A percentile compares a stretch with the other conserved stretches of the same genome.
phyloP scores from a whole-genome alignment of 2,113 vertebrate genomes.

The Marmota monax region DNA sequence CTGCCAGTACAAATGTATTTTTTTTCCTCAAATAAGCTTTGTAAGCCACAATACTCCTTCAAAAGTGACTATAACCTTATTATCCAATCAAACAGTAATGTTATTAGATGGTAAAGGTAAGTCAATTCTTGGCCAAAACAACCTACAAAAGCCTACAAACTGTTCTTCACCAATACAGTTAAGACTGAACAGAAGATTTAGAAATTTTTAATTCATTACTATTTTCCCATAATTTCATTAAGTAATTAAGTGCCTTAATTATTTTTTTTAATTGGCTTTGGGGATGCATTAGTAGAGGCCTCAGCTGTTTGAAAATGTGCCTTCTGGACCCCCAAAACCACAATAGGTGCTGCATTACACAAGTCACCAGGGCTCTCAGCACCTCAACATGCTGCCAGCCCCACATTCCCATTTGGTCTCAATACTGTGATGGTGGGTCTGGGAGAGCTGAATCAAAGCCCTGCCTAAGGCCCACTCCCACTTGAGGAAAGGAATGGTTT shows the following conservation, averaged over 20 bases:
- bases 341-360: not conserved
- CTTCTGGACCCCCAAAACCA: not conserved
- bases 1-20: constrained; percentile 76
- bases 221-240: constrained; percentile 58
- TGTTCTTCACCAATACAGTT: not conserved
- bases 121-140: constrained; percentile 57
- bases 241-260: constrained; percentile 14
- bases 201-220: constrained; percentile 55
- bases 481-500: not conserved
- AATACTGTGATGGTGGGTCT: fast-evolving
- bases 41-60: constrained; percentile 70
- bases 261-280: not conserved
- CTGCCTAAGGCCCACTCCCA: not conserved
- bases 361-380: not conserved
- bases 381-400: not conserved
- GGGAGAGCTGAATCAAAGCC: not conserved
- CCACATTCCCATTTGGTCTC: not conserved
- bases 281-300: constrained; percentile 40
- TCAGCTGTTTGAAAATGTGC: constrained; percentile 70
- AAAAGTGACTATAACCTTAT: constrained; percentile 65
- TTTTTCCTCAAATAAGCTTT: constrained; percentile 62
- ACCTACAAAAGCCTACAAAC: constrained; percentile 60
- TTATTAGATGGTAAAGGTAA: constrained; percentile 59
- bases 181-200: constrained; percentile 5
- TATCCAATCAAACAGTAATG: constrained; percentile 60